phyloP scores from a whole-genome alignment of 2,888 invertebrate species.

The Troides helena region DNA sequence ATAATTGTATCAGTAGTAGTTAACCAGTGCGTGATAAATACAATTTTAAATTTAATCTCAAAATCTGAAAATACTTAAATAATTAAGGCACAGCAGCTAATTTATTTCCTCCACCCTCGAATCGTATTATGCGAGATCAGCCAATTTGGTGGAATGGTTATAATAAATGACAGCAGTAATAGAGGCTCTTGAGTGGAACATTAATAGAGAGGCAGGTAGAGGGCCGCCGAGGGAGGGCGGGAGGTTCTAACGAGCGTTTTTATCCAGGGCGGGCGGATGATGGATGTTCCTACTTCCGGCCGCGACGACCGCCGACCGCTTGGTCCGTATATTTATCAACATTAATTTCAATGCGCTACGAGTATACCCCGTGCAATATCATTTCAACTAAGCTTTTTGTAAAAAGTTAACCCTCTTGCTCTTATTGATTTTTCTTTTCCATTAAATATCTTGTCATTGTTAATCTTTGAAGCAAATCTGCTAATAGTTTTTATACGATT shows the following conservation, averaged over 20 bases:
- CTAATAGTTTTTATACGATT: no score
- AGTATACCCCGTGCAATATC: constrained; percentile 28
- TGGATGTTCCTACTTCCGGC: constrained; percentile 74
- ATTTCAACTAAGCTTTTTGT: constrained; percentile 5
- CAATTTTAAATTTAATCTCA: neutral
- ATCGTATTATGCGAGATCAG: constrained; percentile 58
- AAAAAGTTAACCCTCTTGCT: neutral
- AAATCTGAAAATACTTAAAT: constrained; percentile 3
- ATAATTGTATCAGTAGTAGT: no score
- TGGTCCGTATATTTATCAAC: constrained; percentile 75
- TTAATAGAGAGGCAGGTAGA: constrained; percentile 77
- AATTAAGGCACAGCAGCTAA: constrained; percentile 13
- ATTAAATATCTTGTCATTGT: neutral
- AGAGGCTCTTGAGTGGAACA: constrained; percentile 77
- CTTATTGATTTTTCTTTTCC: neutral
- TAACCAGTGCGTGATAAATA: neutral
- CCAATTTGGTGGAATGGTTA: constrained; percentile 78
- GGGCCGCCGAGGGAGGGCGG: constrained; percentile 45
- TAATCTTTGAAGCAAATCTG: no score
- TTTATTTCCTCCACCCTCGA: constrained; percentile 45
- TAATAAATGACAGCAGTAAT: constrained; percentile 79
- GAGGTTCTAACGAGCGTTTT: constrained; percentile 76
- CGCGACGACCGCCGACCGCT: constrained; percentile 70
- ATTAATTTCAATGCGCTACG: constrained; percentile 63
- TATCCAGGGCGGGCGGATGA: constrained; percentile 78